Percentiles rank a stretch among this genome's conserved stretches.
phyloP scores from a whole-genome alignment of 2,797 vertebrate genomes.

The Enteromius thamalakanensis region DNA sequence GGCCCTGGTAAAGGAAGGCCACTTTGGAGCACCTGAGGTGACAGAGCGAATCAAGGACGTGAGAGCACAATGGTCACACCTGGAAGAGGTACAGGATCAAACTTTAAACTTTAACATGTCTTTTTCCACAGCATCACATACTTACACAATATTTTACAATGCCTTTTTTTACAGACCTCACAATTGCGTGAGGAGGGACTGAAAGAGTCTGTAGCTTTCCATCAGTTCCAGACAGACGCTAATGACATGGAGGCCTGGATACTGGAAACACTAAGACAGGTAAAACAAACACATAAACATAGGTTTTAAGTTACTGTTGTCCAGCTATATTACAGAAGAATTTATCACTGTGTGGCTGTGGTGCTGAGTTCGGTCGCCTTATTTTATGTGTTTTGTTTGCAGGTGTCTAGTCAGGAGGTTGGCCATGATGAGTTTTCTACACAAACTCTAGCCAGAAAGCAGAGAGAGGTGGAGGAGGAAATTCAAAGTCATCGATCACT shows the following conservation, averaged over 20 bases:
- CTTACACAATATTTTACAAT: neutral
- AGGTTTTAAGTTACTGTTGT: neutral
- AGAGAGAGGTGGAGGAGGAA: constrained; percentile 92
- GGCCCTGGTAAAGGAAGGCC: constrained; percentile 82
- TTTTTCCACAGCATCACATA: neutral
- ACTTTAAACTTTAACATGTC: neutral
- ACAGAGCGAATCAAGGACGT: constrained; percentile 81
- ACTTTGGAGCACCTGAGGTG: constrained; percentile 81
- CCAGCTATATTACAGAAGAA: neutral
- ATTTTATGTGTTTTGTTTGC: constrained; percentile 20
- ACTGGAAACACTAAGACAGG: constrained; percentile 85
- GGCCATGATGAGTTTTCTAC: constrained; percentile 94
- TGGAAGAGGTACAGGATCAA: constrained; percentile 77
- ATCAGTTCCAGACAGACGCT: constrained; percentile 92
- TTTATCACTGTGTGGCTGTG: neutral
- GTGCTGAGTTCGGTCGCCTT: neutral
- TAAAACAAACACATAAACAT: constrained; percentile 49
- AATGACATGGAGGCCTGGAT: constrained; percentile 91
- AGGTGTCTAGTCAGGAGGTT: constrained; percentile 87
- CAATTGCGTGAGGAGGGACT: constrained; percentile 80
- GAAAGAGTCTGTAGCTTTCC: constrained; percentile 84
- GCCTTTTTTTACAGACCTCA: constrained; percentile 68
- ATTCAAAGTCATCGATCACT: constrained; percentile 84
- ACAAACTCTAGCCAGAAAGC: constrained; percentile 87
- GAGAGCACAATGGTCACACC: constrained; percentile 76